Evolutionary conservation across 2,113 vertebrate species (phyloP).

Genomic region (Asarcornis scutulata): DNA sequence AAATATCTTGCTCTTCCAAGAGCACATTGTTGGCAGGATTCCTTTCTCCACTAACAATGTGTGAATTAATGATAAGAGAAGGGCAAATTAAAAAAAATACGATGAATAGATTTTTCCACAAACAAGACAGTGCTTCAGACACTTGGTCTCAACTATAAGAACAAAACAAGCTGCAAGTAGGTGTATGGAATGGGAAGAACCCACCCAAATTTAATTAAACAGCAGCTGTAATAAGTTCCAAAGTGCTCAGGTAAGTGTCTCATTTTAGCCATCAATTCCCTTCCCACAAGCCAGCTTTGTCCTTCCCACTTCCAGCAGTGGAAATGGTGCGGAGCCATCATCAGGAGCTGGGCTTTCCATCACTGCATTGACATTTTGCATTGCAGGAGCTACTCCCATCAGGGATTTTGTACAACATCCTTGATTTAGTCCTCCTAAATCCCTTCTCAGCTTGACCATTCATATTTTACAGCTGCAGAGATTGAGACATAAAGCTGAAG

Average conservation of each 20-base stretch:
- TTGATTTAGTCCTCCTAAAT: not conserved
- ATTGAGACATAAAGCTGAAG: not conserved
- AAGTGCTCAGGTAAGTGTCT: not conserved
- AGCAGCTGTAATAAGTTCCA: not conserved
- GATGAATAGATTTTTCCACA: slow-evolving; percentile 56
- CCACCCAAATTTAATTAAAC: not conserved
- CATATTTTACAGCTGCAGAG: accelerated
- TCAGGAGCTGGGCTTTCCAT: not conserved
- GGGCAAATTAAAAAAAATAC: slow-evolving; percentile 53
- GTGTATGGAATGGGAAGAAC: not conserved
- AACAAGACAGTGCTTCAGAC: slow-evolving; percentile 47
- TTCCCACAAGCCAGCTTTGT: not conserved
- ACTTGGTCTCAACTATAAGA: not conserved
- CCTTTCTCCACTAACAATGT: slow-evolving; percentile 63
- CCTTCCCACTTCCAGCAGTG: not conserved
- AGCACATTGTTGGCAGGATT: slow-evolving; percentile 64
- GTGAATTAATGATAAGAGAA: slow-evolving; percentile 64
- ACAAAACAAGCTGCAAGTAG: not conserved
- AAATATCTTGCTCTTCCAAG: slow-evolving; percentile 67
- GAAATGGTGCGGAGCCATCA: not conserved
- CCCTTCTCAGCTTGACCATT: not conserved
- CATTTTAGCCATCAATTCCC: accelerated
- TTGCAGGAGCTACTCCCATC: not conserved
- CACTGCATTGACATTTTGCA: accelerated
- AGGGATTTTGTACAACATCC: accelerated